A percentile compares a stretch with the other conserved stretches of the same genome.
phyloP scores from a whole-genome alignment of 2,797 vertebrate species.

The Xyrichtys novacula region DNA sequence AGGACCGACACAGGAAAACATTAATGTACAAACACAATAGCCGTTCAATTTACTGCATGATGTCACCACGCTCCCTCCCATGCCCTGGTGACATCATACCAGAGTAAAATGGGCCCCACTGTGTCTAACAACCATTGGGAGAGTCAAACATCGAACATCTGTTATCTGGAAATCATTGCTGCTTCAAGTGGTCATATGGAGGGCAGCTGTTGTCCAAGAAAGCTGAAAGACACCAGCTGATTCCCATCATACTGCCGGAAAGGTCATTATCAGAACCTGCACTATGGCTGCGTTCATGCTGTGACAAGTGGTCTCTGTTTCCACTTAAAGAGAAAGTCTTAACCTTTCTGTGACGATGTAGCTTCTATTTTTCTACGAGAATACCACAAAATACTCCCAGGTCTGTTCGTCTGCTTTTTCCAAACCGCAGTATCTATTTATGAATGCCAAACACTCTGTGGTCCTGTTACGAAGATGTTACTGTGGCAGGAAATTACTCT shows the following conservation, averaged over 20 bases:
- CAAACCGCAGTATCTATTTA: slow-evolving; percentile 27
- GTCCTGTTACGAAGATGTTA: slow-evolving; percentile 1
- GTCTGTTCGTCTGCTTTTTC: slow-evolving; percentile 18
- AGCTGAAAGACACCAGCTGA: slow-evolving; percentile 59
- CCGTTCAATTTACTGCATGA: not conserved
- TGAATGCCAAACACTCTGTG: slow-evolving; percentile 25
- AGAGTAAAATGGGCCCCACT: slow-evolving; percentile 30
- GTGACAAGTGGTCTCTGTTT: slow-evolving; percentile 8
- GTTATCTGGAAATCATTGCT: slow-evolving; percentile 35
- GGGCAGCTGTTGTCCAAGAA: slow-evolving; percentile 44
- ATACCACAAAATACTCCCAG: slow-evolving; percentile 29
- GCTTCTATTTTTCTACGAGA: slow-evolving; percentile 65
- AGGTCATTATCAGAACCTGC: slow-evolving; percentile 15
- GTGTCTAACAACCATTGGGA: slow-evolving; percentile 39
- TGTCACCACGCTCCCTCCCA: not conserved
- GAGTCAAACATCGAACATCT: slow-evolving; percentile 17
- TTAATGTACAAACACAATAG: slow-evolving; percentile 3
- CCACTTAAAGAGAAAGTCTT: slow-evolving; percentile 38
- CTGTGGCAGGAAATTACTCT: slow-evolving; percentile 17
- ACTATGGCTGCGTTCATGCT: slow-evolving; percentile 5
- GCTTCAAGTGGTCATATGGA: slow-evolving; percentile 64
- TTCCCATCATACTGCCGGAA: slow-evolving; percentile 17
- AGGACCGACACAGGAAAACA: slow-evolving; percentile 31
- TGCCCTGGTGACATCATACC: slow-evolving; percentile 25
- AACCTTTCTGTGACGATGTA: slow-evolving; percentile 27